phyloP scores from a whole-genome alignment of 1,140 invertebrate species.

The Monomorium pharaonis region DNA sequence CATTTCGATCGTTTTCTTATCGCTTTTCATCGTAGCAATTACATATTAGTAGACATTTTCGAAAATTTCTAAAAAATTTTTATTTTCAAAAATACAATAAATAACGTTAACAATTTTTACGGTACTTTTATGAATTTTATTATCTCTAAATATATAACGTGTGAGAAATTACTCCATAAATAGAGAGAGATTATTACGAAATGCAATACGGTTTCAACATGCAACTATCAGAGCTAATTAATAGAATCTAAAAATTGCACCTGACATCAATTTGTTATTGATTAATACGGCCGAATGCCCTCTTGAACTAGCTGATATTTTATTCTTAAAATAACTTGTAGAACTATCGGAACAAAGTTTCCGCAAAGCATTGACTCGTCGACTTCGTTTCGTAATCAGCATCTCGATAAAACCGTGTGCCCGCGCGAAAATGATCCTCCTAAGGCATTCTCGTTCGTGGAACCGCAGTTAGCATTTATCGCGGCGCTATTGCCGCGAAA shows the following conservation, averaged over 20 bases:
- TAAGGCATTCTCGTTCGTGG: constrained; percentile 42
- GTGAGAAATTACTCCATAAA: background rate
- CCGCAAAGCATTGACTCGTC: constrained; percentile 36
- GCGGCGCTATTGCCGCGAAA: constrained; percentile 43
- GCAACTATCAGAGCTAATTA: background rate
- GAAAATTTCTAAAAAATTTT: background rate
- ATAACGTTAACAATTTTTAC: background rate
- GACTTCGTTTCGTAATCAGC: background rate
- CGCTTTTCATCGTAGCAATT: background rate
- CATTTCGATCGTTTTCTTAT: background rate
- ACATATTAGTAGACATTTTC: background rate
- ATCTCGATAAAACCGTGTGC: constrained; percentile 42
- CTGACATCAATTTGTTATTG: background rate
- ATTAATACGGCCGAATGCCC: background rate
- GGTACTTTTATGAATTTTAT: background rate
- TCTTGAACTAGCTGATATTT: background rate
- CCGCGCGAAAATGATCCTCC: constrained; percentile 47
- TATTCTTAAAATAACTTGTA: background rate
- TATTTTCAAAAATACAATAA: background rate
- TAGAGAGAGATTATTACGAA: background rate
- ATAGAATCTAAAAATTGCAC: background rate
- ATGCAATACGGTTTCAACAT: background rate
- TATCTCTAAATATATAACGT: background rate
- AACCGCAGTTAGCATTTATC: constrained; percentile 69
- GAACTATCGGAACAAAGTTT: constrained; percentile 29